A percentile compares a stretch with the other conserved stretches of the same genome.
Evolutionary conservation across 2,113 vertebrate species (phyloP).

Genomic region (Ariopsis seemanni): DNA sequence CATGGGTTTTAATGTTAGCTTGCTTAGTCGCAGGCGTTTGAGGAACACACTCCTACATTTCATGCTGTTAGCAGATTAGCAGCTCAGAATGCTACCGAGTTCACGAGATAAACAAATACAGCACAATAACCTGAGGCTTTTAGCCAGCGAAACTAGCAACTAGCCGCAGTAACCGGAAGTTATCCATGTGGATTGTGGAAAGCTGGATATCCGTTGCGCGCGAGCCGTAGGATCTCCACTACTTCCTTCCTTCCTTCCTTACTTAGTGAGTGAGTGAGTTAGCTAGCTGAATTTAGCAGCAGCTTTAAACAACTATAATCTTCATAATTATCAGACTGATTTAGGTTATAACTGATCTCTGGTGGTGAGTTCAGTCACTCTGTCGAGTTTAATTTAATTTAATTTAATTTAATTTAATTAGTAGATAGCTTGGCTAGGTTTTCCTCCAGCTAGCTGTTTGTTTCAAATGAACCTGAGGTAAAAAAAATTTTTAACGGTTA

Average conservation of each 20-base stretch:
- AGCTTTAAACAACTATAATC: too few relatives aligned
- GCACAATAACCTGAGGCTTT: not conserved
- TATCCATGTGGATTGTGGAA: not conserved
- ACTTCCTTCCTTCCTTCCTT: too few relatives aligned
- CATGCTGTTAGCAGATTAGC: not conserved
- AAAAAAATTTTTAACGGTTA: too few relatives aligned
- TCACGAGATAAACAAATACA: not conserved
- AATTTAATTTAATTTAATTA: too few relatives aligned
- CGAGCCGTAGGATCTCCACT: not conserved
- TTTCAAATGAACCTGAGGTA: too few relatives aligned
- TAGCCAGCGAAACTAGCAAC: not conserved
- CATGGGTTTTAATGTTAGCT: conserved; percentile 10
- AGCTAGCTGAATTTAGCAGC: too few relatives aligned
- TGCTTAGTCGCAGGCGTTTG: conserved; percentile 3
- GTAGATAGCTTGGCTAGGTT: too few relatives aligned
- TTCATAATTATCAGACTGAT: too few relatives aligned
- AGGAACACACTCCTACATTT: not conserved
- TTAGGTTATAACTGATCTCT: too few relatives aligned
- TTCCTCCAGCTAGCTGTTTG: too few relatives aligned
- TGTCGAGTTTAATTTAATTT: too few relatives aligned
- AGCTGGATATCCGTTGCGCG: not conserved
- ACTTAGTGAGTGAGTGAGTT: not conserved
- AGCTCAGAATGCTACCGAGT: not conserved
- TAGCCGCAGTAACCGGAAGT: conserved; percentile 20
- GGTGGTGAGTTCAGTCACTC: too few relatives aligned